Evolutionary conservation across 2,113 vertebrate species (phyloP).

Genomic region (Phoenicopterus ruber): DNA sequence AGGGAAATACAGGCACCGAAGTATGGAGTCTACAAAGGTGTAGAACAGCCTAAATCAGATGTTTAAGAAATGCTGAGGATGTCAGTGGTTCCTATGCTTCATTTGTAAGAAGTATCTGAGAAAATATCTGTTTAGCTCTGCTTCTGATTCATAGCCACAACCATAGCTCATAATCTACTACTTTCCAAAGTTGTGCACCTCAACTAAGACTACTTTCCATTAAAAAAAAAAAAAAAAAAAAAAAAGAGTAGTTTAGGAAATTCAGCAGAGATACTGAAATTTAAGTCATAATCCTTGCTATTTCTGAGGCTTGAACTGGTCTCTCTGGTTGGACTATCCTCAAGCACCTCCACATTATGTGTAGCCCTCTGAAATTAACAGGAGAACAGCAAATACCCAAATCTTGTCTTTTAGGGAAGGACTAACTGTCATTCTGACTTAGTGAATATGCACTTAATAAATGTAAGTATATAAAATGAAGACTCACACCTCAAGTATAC

Average conservation of each 20-base stretch:
- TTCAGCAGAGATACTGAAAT: background rate
- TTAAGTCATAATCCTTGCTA: background rate
- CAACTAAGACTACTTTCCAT: background rate
- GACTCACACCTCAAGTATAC: background rate
- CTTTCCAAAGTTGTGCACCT: background rate
- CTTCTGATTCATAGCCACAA: background rate
- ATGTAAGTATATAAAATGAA: background rate
- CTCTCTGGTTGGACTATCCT: background rate
- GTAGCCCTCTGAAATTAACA: background rate
- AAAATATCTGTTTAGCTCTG: background rate
- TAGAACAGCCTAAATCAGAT: background rate
- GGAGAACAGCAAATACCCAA: background rate
- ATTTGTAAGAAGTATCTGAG: background rate
- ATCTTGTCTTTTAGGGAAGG: background rate
- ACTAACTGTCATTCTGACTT: background rate
- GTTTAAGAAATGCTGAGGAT: background rate
- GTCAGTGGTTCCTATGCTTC: background rate
- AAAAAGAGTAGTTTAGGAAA: background rate
- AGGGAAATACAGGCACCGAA: background rate
- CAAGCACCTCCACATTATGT: background rate
- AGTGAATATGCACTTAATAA: background rate
- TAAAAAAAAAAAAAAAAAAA: background rate
- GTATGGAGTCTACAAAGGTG: background rate
- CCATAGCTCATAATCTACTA: background rate
- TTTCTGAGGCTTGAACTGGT: background rate